Evolutionary conservation across 64 coral and sea anemone genomes (phyloP), one percentile per base, ranked within the genome.

Genomic region (Hydrozoanthus tunicans): DNA sequence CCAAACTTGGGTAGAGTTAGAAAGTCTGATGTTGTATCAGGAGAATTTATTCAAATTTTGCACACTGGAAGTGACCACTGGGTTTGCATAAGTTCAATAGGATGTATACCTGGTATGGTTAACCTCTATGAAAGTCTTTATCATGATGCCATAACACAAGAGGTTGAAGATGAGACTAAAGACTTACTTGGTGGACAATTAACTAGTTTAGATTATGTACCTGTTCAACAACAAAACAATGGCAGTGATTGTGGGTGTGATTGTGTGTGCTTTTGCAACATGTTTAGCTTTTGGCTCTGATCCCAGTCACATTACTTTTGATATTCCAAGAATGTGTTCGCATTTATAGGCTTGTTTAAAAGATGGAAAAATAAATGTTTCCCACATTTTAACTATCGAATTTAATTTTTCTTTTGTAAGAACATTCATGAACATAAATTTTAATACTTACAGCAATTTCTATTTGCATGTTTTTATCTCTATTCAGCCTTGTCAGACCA

Each of bases 71-170:
- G 25, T 82, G 62, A 25, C 5, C 60, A 82, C 27, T 82, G 80
- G 80, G 80, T 82, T 51, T 82, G 80, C 11, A 25, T 82, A 5
- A 82, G 80, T 25, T 65, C 80, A 82, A 82, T 82, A 62, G 80
- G 80, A 52, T 82, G 80, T 65, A 9, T 64, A 24, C 80, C 80
- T 13, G 80, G 80, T 51, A 63, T 11, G 9, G 81, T 67, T 4
- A 54, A 84, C 3, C 51, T 84, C 6, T 84, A 55, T 84, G 81
- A 84, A 14, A 84, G 81, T 52, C 23, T 70, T 53, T 84, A 84
- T 64, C 6, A 70, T 70, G 81, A 69, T 84, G 51, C 15, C n/a
- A 53, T 84, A 3, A 67, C 9, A 13, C 80, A 82, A 55, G 63
- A 84, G 51, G 51, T 84, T n/a, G 14, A 84, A 8, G 62, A 84